Conservation (phyloP, 2,888 invertebrate species). For the Epistrophe grossulariae region DNA sequence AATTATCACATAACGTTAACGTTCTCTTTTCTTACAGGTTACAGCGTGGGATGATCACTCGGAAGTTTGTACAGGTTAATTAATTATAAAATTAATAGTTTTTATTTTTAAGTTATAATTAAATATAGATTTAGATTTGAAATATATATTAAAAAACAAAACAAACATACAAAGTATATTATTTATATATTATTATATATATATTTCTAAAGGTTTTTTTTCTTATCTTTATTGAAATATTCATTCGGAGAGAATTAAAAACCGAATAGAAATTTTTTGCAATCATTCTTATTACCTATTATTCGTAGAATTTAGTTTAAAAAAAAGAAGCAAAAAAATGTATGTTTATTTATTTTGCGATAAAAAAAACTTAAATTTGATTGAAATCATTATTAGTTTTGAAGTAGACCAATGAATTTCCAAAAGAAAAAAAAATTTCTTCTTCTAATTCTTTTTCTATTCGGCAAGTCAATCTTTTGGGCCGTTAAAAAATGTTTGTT, state of each 20-base stretch:
- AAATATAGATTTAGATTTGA: slow-evolving; percentile 66
- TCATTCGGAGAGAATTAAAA: slow-evolving; percentile 66
- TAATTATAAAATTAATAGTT: slow-evolving; percentile 69
- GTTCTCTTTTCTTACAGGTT: slow-evolving; percentile 86
- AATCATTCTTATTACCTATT: slow-evolving; percentile 74
- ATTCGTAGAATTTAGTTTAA: slow-evolving; percentile 72
- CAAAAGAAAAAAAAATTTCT: slow-evolving; percentile 40
- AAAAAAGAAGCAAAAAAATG: slow-evolving; percentile 46
- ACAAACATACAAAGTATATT: slow-evolving; percentile 69
- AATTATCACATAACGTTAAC: background rate
- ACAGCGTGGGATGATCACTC: slow-evolving; percentile 95
- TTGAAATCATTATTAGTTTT: slow-evolving; percentile 49
- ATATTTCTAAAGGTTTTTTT: slow-evolving; percentile 70
- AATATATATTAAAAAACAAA: slow-evolving; percentile 36
- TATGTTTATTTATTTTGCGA: slow-evolving; percentile 39
- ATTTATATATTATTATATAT: slow-evolving; percentile 39
- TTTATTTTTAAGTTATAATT: slow-evolving; percentile 66
- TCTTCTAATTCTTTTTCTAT: slow-evolving; percentile 26
- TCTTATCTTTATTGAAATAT: slow-evolving; percentile 62
- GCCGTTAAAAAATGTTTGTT: slow-evolving; percentile 10
- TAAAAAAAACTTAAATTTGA: slow-evolving; percentile 40
- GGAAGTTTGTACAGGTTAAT: slow-evolving; percentile 91
- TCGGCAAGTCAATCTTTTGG: slow-evolving; percentile 25
- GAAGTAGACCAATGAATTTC: slow-evolving; percentile 50
- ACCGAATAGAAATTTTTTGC: slow-evolving; percentile 59